Percentiles rank a stretch among this genome's conserved stretches.
phyloP scores from a whole-genome alignment of 2,113 vertebrate species.

The Cairina moschata region DNA sequence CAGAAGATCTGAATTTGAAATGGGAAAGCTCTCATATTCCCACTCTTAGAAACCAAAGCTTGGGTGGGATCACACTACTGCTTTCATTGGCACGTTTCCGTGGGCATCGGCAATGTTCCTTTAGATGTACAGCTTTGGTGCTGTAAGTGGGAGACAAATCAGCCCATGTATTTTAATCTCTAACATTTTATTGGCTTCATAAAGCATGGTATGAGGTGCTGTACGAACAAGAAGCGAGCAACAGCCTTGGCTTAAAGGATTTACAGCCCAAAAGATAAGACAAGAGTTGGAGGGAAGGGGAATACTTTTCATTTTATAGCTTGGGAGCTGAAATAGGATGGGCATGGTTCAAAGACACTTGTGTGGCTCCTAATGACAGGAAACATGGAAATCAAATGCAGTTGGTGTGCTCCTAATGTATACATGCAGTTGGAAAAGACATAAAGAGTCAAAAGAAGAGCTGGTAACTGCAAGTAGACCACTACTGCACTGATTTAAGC shows the following conservation, averaged over 20 bases:
- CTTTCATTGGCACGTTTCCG: not conserved
- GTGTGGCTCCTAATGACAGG: not conserved
- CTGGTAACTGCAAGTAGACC: not conserved
- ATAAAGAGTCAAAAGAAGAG: not conserved
- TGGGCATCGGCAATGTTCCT: not conserved
- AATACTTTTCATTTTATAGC: not conserved
- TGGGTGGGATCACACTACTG: not conserved
- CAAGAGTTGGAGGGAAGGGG: not conserved
- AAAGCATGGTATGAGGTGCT: constrained; percentile 2
- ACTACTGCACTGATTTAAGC: not conserved
- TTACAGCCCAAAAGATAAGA: not conserved
- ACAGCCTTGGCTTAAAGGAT: not conserved
- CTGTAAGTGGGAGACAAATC: constrained; percentile 38
- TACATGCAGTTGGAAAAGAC: not conserved
- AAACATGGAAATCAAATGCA: not conserved
- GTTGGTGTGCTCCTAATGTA: not conserved
- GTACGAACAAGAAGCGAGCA: constrained; percentile 38
- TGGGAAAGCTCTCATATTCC: not conserved
- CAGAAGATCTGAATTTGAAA: not conserved
- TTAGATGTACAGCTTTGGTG: constrained; percentile 1
- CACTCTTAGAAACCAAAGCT: not conserved
- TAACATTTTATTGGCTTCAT: constrained; percentile 16
- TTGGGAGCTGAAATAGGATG: not conserved
- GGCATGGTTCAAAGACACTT: not conserved
- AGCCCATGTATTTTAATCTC: not conserved